Base-by-base conservation (phyloP, 2,888 invertebrate genomes). In the Nomada ruficornis region DNA sequence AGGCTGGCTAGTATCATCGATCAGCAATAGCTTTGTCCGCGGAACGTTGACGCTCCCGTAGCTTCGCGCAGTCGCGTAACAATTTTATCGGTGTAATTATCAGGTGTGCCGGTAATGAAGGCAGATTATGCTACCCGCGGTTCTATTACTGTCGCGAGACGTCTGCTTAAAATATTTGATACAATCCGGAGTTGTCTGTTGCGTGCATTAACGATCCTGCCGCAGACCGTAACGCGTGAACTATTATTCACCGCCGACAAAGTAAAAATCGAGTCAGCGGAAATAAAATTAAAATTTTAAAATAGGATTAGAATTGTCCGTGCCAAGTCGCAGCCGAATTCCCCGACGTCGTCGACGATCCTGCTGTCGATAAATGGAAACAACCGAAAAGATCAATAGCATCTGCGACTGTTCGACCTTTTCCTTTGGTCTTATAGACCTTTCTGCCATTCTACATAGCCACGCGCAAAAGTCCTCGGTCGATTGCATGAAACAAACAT, bases 401-500 rank as follows among this genome's bases (percentile, higher is more conserved):
- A 9, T n/a, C 11, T 10, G 3, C 47, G 15, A 15, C 18, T 23
- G 26, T 62, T 47, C 13, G 23, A 57, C n/a, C 50, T 54, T 4
- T 2, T 44, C 5, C 36, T 42, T 4, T 13, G 52, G 11, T 62
- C 59, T 20, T 42, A 75, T 62, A 54, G 9, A 74, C 36, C 36
- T 7, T 36, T 36, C 7, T 42, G n/a, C 55, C 20, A 23, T 44
- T 11, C 42, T 47, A 10, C 50, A 20, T 29, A 11, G 42, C 20
- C 20, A 1, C 50, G 15, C 79, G 72, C 68, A 72, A 79, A 80
- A 80, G 71, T 71, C 50, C 50, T 20, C 11, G 50, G 69, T 55
- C 73, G 76, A 84, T 84, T 84, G 73, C 84, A 84, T 84, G 84
- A 84, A 84, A 84, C 83, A 84, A 84, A 84, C 84, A 84, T 84